Conservation (phyloP, 2,797 vertebrate genomes). For the Malurus splendens region DNA sequence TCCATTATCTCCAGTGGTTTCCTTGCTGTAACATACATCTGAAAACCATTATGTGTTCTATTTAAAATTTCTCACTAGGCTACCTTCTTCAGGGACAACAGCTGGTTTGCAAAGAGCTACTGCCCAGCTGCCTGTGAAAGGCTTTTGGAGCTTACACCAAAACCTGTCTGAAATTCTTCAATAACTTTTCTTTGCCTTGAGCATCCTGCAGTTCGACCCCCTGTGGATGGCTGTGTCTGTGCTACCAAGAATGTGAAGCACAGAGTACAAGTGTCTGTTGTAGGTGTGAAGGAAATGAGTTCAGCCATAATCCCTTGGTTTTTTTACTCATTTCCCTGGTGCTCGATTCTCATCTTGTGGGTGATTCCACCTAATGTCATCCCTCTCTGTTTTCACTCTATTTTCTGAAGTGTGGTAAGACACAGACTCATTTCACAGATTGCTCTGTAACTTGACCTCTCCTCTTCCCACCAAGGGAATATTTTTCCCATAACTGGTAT, state of each 20-base stretch:
- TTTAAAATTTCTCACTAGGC: background rate
- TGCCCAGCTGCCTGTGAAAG: background rate
- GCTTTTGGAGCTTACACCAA: background rate
- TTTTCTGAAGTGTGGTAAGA: background rate
- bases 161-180: background rate
- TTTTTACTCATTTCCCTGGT: background rate
- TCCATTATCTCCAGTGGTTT: background rate
- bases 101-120: background rate
- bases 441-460: background rate
- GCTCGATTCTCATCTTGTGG: rapidly evolving
- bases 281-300: background rate
- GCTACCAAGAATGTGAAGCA: background rate
- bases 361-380: background rate
- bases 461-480: background rate
- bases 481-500: background rate
- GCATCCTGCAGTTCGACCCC: rapidly evolving
- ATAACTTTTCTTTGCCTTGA: background rate
- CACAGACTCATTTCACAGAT: background rate
- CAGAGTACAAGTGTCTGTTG: background rate
- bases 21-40: background rate
- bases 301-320: background rate
- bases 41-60: background rate
- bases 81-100: background rate
- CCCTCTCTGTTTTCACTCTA: background rate
- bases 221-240: background rate